A percentile compares a stretch with the other conserved stretches of the same genome.
phyloP scores from a whole-genome alignment of 2,888 invertebrate species.

The Masnerella sp. region DNA sequence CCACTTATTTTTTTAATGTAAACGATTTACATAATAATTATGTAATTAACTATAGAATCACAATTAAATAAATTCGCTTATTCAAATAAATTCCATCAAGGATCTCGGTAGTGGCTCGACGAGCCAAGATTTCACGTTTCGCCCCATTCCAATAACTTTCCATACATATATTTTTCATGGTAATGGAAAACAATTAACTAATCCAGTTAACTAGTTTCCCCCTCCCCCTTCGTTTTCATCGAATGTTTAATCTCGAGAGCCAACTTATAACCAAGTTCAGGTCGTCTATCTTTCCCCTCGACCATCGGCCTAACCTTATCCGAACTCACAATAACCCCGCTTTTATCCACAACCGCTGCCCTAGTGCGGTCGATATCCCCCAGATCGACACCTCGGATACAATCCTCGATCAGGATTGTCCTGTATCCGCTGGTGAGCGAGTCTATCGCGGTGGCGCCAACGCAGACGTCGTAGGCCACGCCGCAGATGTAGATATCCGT shows the following conservation, averaged over 20 bases:
- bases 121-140: too few species aligned
- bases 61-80: too few species aligned
- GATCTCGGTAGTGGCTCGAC: too few species aligned
- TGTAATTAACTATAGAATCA: too few species aligned
- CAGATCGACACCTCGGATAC: conserved; percentile 91
- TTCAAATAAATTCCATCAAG: too few species aligned
- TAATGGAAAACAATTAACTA: too few species aligned
- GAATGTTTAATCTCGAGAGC: conserved; percentile 88
- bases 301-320: conserved; percentile 92
- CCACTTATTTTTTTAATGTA: too few species aligned
- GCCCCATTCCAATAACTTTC: too few species aligned
- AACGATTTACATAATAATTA: too few species aligned
- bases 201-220: too few species aligned
- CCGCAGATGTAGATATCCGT: conserved; percentile 97
- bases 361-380: conserved; percentile 91
- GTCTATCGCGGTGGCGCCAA: conserved; percentile 93
- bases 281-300: conserved; percentile 90
- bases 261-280: conserved; percentile 92
- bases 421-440: conserved; percentile 94
- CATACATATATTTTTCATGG: too few species aligned
- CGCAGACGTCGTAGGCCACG: conserved; percentile 96
- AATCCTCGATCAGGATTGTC: conserved; percentile 93
- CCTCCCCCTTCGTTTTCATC: conserved; percentile 15
- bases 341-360: conserved; percentile 84
- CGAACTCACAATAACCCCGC: conserved; percentile 90